Conservation (phyloP, 2,113 vertebrate species). For the Eretmochelys imbricata region DNA sequence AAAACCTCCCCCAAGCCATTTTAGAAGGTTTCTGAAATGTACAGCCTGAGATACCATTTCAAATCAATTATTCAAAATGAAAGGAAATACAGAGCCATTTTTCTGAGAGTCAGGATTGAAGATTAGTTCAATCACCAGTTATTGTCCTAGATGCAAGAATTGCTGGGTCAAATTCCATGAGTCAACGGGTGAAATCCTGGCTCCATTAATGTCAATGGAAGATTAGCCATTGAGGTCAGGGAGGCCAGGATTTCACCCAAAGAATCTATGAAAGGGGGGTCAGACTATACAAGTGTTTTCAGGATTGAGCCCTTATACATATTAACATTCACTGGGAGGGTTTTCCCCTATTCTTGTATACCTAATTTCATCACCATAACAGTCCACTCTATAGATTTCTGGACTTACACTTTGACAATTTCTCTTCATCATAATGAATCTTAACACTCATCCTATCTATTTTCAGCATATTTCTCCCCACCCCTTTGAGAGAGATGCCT, state of each 20-base stretch:
- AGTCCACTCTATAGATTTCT: not conserved
- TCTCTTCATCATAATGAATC: not conserved
- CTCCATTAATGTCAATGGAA: not conserved
- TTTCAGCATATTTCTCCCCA: not conserved
- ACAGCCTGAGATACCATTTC: not conserved
- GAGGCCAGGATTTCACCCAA: not conserved
- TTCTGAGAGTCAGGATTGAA: not conserved
- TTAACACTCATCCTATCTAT: not conserved
- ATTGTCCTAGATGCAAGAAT: not conserved
- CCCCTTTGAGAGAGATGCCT: not conserved
- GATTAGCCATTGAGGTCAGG: not conserved
- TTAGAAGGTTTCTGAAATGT: not conserved
- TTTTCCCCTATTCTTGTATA: not conserved
- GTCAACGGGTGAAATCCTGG: not conserved
- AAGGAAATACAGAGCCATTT: not conserved
- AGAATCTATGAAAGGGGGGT: not conserved
- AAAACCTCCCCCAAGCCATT: not conserved
- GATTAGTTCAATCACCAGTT: not conserved
- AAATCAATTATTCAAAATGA: not conserved
- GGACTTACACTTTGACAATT: not conserved
- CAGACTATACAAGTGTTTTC: not conserved
- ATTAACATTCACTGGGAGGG: not conserved
- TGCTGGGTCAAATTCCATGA: not conserved
- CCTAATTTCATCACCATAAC: not conserved
- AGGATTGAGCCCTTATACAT: rapidly evolving